A percentile compares a stretch with the other conserved stretches of the same genome.
These are phyloP conservation scores for Euproctis similis DNA, from an alignment of 2,888 invertebrate genomes.

Conservation along the genomic window DNA sequence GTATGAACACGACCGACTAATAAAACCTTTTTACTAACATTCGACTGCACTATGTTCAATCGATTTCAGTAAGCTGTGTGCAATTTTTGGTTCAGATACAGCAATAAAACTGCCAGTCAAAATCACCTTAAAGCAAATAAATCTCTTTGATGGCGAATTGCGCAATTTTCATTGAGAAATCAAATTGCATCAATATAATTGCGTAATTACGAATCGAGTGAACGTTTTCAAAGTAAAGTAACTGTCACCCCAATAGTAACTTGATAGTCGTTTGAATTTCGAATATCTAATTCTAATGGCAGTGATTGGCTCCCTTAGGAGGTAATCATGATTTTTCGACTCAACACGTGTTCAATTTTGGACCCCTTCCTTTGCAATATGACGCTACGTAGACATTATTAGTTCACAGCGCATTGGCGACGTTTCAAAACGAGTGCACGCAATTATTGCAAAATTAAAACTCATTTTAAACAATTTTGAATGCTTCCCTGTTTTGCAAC, in stretches of 20 bases:
- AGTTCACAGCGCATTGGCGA: conserved; percentile 24
- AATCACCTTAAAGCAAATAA: conserved; percentile 15
- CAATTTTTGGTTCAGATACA: conserved; percentile 20
- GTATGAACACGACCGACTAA: conserved; percentile 29
- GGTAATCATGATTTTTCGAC: conserved; percentile 70
- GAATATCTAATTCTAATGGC: conserved; percentile 73
- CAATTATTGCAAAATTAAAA: conserved; percentile 28
- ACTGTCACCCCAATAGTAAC: conserved; percentile 61
- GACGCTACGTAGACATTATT: conserved; percentile 47
- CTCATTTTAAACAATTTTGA: conserved; percentile 17
- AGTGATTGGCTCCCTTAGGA: conserved; percentile 72
- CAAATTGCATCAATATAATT: conserved; percentile 20
- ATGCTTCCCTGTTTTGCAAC: no score
- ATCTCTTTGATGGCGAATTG: conserved; percentile 32
- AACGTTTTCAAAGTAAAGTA: conserved; percentile 33
- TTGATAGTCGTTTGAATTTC: conserved; percentile 62
- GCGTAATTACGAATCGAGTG: conserved; percentile 25
- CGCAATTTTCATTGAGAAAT: conserved; percentile 19
- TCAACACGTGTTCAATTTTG: conserved; percentile 71
- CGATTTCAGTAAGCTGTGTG: conserved; percentile 35
- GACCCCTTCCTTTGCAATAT: conserved; percentile 58
- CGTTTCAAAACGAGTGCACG: conserved; percentile 17
- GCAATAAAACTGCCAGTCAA: conserved; percentile 15
- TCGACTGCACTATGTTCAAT: conserved; percentile 39
- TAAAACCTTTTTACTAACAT: conserved; percentile 43